Percentiles rank a stretch among this genome's conserved stretches.
Evolutionary conservation across 2,888 invertebrate genomes (phyloP).

Genomic region (Chelonus formosanus): DNA sequence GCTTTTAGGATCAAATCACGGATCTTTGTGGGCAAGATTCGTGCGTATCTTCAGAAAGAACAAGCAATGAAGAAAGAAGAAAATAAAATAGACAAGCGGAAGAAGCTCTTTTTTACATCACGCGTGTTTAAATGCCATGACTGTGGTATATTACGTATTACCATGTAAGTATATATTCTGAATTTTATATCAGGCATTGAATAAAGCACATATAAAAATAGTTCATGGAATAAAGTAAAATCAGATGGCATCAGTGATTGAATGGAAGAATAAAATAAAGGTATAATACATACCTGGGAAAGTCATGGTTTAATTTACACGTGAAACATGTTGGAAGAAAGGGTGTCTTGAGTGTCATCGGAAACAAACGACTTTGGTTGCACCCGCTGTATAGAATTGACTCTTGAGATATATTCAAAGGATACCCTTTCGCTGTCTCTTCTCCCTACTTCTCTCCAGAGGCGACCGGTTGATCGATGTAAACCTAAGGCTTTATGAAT

Average conservation of each 20-base stretch:
- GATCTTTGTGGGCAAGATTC: slow-evolving; percentile 28
- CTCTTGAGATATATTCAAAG: slow-evolving; percentile 33
- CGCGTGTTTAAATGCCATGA: background rate
- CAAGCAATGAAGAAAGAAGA: slow-evolving; percentile 15
- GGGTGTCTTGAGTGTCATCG: slow-evolving; percentile 17
- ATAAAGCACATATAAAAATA: too few species aligned
- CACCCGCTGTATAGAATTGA: slow-evolving; percentile 40
- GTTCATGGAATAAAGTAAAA: too few species aligned
- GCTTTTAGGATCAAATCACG: slow-evolving; percentile 28
- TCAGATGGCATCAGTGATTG: too few species aligned
- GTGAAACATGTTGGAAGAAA: slow-evolving; percentile 27
- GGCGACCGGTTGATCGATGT: slow-evolving; percentile 56
- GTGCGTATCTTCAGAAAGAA: slow-evolving; percentile 24
- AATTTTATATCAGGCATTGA: too few species aligned
- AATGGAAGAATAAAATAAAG: too few species aligned
- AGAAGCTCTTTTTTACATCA: slow-evolving; percentile 11
- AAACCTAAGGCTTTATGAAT: slow-evolving; percentile 57
- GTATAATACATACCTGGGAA: slow-evolving; percentile 6
- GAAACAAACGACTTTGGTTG: slow-evolving; percentile 21
- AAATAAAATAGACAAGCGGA: slow-evolving; percentile 14
- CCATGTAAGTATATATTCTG: too few species aligned
- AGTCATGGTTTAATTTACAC: background rate
- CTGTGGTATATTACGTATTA: too few species aligned
- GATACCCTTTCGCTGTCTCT: slow-evolving; percentile 1
- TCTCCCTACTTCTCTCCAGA: slow-evolving; percentile 28